Evolutionary conservation across 1,140 invertebrate species (phyloP).

Genomic region (Temnothorax nylanderi): DNA sequence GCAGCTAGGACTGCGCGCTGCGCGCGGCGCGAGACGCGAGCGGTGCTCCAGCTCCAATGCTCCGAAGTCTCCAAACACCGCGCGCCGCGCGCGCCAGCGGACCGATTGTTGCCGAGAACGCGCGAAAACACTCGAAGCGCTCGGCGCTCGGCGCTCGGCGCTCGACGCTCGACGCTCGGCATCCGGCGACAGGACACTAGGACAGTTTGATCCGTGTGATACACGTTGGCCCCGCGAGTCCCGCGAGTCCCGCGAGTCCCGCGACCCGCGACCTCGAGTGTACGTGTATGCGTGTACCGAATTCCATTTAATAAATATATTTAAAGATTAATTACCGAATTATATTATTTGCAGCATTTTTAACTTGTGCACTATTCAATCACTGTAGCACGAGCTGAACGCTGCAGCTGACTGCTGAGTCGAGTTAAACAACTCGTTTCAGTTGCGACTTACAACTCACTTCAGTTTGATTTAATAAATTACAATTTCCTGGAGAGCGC

Average conservation of each 20-base stretch:
- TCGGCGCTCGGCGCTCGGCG: neutral
- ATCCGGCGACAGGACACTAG: no score
- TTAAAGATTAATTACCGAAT: neutral
- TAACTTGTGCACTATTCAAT: neutral
- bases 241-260: no score
- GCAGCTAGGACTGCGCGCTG: conserved; percentile 57
- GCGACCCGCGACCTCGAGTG: neutral
- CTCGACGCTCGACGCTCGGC: neutral
- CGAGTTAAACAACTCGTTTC: neutral
- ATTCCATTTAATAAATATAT: neutral
- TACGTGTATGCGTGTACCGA: neutral
- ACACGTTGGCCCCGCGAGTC: no score
- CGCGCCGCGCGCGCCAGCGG: conserved; percentile 44
- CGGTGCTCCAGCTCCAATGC: neutral
- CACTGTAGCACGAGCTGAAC: no score
- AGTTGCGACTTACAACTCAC: neutral
- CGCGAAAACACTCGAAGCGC: conserved; percentile 46
- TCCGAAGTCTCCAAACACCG: no score
- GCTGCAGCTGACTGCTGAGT: no score
- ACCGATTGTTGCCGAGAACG: conserved; percentile 29
- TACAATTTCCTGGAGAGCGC: neutral
- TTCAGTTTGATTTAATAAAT: neutral
- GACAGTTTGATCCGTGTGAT: no score
- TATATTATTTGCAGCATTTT: neutral
- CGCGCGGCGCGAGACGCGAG: neutral